Conservation (phyloP, 2,113 vertebrate genomes). For the Isurus oxyrinchus region DNA sequence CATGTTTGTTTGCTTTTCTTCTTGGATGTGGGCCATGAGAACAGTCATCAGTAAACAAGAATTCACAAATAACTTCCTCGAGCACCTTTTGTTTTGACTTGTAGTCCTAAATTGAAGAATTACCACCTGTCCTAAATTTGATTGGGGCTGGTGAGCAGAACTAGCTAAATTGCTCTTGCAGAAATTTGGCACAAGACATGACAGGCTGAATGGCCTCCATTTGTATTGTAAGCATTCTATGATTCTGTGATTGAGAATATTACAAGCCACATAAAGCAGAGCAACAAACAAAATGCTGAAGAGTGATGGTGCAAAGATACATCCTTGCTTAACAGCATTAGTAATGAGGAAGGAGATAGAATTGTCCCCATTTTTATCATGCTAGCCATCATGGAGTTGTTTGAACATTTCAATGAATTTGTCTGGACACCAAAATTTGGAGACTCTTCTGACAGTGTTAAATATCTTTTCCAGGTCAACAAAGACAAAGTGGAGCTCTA, state of each 20-base stretch:
- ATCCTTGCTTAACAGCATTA: constrained; percentile 4
- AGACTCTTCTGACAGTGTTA: background rate
- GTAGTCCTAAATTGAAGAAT: background rate
- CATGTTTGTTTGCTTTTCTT: background rate
- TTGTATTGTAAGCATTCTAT: background rate
- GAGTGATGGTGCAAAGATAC: background rate
- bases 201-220: background rate
- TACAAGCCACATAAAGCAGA: background rate
- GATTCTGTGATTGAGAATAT: background rate
- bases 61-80: background rate
- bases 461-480: background rate
- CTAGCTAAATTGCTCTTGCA: background rate
- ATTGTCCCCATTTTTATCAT: background rate
- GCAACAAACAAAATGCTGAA: background rate
- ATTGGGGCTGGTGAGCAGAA: background rate
- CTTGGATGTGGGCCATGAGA: background rate
- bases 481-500: background rate
- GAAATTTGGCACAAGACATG: background rate
- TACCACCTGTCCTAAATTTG: background rate
- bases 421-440: background rate
- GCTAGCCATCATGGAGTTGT: background rate
- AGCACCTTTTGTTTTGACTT: background rate
- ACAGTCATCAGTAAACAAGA: background rate
- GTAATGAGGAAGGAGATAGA: constrained; percentile 18
- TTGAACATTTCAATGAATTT: background rate